Evolutionary conservation across 2,888 invertebrate species (phyloP).

Genomic region (Monopis laevigella): DNA sequence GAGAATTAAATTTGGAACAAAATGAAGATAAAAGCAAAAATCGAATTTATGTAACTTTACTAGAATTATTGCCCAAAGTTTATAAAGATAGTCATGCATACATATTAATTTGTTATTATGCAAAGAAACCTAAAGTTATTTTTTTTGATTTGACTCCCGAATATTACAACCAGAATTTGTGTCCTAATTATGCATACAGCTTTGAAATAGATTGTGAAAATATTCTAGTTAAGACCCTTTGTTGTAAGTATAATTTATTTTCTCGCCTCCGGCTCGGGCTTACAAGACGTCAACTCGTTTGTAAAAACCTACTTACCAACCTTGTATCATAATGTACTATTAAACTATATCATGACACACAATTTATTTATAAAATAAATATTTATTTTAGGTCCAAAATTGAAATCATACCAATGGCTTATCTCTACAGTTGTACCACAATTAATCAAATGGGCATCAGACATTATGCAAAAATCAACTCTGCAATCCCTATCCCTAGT

Average conservation of each 20-base stretch:
- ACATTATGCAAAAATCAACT: not conserved
- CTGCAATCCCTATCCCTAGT: conserved; percentile 72
- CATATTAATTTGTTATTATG: conserved; percentile 47
- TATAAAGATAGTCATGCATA: conserved; percentile 37
- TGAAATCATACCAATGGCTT: conserved; percentile 61
- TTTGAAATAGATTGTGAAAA: conserved; percentile 40
- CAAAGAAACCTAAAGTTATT: conserved; percentile 33
- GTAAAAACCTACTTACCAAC: too few relatives aligned
- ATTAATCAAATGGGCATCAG: conserved; percentile 68
- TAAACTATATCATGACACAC: conserved; percentile 1
- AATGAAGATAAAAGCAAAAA: not conserved
- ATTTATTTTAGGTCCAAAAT: conserved; percentile 29
- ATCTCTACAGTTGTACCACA: conserved; percentile 65
- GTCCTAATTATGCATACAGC: conserved; percentile 59
- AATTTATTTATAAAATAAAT: conserved; percentile 9
- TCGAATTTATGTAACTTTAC: conserved; percentile 19
- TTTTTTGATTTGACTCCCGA: conserved; percentile 56
- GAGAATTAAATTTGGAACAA: not conserved
- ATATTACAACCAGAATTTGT: conserved; percentile 36
- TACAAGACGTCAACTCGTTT: too few relatives aligned
- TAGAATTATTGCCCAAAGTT: conserved; percentile 45
- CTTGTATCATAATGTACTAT: too few relatives aligned
- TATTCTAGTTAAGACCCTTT: conserved; percentile 45
- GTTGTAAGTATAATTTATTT: conserved; percentile 38
- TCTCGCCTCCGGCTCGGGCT: too few relatives aligned